Percentiles rank a stretch among this genome's conserved stretches.
phyloP scores from a whole-genome alignment of 2,888 invertebrate genomes.

The Cenopis cana region DNA sequence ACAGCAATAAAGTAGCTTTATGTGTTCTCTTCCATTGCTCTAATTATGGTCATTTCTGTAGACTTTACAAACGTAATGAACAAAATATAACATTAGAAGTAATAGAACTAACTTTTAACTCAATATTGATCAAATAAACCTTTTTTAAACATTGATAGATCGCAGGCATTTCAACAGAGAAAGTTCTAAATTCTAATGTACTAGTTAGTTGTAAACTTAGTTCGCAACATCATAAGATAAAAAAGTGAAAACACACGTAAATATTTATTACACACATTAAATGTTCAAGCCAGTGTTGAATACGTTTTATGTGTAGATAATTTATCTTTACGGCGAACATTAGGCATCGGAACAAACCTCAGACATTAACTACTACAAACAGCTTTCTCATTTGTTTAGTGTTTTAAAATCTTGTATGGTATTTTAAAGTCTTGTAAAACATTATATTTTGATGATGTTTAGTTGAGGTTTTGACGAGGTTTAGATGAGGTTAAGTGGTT shows the following conservation, averaged over 20 bases:
- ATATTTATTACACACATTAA: conserved; percentile 4
- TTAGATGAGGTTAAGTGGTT: too few species aligned
- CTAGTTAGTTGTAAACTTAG: too few species aligned
- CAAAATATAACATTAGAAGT: too few species aligned
- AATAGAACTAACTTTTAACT: too few species aligned
- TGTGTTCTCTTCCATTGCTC: too few species aligned
- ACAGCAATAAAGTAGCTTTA: not conserved
- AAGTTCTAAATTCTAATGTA: too few species aligned
- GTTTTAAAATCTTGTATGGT: not conserved
- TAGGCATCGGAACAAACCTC: conserved; percentile 4
- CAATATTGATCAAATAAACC: too few species aligned
- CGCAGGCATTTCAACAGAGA: too few species aligned
- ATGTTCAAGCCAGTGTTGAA: not conserved
- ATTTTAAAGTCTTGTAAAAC: not conserved
- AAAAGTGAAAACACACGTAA: conserved; percentile 2
- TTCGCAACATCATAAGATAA: not conserved
- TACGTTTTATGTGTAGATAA: conserved; percentile 25
- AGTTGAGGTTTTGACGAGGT: not conserved
- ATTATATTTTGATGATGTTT: not conserved
- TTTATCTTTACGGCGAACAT: conserved; percentile 18
- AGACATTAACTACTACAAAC: not conserved
- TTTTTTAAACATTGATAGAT: too few species aligned
- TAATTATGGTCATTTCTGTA: too few species aligned
- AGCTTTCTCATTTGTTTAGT: conserved; percentile 4
- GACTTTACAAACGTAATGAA: too few species aligned